Base-by-base conservation (phyloP, 53 echinoderm and acorn worm genomes). In the Paracentrotus lividus region DNA sequence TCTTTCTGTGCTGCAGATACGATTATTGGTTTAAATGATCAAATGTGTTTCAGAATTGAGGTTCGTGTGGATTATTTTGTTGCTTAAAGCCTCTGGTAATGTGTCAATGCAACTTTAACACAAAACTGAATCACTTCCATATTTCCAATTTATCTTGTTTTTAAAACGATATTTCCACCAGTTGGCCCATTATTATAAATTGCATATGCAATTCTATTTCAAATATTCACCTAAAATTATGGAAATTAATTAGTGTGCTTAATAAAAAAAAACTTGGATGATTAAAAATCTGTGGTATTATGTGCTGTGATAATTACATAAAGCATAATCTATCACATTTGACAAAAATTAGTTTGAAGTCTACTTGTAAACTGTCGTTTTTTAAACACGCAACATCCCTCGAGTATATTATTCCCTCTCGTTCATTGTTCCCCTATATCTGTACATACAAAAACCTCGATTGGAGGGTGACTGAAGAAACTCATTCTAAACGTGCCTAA, bases 401-500 rank as follows among this genome's bases (percentile, higher is more conserved):
- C 5, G 38, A 72, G 72, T 36, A 72, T 4, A 8, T 31, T 29
- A 24, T 23, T n/a, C 33, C 47, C 78, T 45, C 38, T 32, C 9
- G 44, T 47, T 24, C 47, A 24, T 45, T n/a, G 47, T n/a, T n/a
- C n/a, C 44, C 47, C 44, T 24, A 1, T 49, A 47, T 81, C 18
- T 72, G 49, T 81, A 76, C 42, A 47, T 81, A 81, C 21, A 42
- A 77, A 77, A 2, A 77, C 32, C 77, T 42, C 20, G 20, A 42
- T 47, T n/a, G 81, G 81, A 81, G 81, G 47, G 31, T 81, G 26
- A 81, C 81, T 23, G 26, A 47, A 10, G 12, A n/a, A 36, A 81
- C 49, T 81, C 81, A 81, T 47, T n/a, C 81, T 45, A 47, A n/a
- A 81, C 33, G 81, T 81, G 81, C 81, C 81, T 81, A 81, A 44